Conservation (phyloP, 2,113 vertebrate genomes). For the Crotalus helleri region DNA sequence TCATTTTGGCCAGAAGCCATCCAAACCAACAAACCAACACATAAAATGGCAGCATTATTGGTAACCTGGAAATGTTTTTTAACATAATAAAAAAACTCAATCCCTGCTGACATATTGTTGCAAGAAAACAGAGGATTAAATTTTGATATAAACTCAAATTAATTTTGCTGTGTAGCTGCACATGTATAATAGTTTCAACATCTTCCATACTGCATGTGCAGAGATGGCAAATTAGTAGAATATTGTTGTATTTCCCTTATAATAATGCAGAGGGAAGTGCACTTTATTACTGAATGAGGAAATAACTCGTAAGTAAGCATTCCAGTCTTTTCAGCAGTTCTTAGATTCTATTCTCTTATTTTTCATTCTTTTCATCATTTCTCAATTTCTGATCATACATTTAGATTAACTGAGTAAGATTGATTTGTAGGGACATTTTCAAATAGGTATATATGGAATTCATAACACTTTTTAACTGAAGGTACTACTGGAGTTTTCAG, state of each 20-base stretch:
- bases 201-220: neutral
- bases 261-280: neutral
- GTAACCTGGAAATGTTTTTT: neutral
- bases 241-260: neutral
- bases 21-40: neutral
- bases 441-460: neutral
- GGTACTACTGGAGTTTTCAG: neutral
- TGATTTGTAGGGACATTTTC: neutral
- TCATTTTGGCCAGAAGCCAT: neutral
- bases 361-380: neutral
- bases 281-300: neutral
- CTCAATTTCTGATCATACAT: neutral
- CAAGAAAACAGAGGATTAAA: neutral
- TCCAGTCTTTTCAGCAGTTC: neutral
- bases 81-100: neutral
- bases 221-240: neutral
- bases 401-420: neutral
- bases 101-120: neutral
- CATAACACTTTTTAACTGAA: neutral
- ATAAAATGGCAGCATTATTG: neutral
- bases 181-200: neutral
- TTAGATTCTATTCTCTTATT: neutral
- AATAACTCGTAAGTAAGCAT: neutral
- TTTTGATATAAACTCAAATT: neutral
- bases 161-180: neutral